Evolutionary conservation across 2,113 vertebrate species (phyloP).

Genomic region (Rhagologus leucostigma): DNA sequence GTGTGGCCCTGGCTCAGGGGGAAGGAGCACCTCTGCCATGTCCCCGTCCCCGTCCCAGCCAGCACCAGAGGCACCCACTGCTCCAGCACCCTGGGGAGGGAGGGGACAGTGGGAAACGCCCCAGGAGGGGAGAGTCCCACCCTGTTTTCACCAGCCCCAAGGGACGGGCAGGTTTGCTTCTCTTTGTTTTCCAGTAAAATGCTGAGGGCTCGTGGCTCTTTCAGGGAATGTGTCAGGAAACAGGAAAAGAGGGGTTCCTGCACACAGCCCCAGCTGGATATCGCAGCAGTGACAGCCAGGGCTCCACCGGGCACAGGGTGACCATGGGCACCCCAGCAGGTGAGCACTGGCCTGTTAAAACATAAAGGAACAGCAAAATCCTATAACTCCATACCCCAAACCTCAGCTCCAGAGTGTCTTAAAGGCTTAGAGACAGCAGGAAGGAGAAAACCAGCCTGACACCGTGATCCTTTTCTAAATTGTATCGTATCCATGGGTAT

Average conservation of each 20-base stretch:
- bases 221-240: not conserved
- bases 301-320: not conserved
- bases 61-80: not conserved
- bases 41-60: not conserved
- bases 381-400: not conserved
- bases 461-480: not conserved
- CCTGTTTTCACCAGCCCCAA: not conserved
- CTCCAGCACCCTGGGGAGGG: not conserved
- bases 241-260: rapidly evolving
- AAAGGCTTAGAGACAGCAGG: not conserved
- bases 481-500: not conserved
- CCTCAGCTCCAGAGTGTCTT: not conserved
- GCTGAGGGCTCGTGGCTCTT: not conserved
- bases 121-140: too few species aligned
- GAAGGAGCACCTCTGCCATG: not conserved
- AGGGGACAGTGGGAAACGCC: not conserved
- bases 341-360: not conserved
- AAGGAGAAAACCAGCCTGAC: not conserved
- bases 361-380: not conserved
- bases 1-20: not conserved
- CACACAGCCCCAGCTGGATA: rapidly evolving
- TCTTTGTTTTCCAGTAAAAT: not conserved
- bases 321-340: rapidly evolving
- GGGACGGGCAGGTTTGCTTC: not conserved
- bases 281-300: rapidly evolving